Evolutionary conservation across 2,888 invertebrate species (phyloP), one percentile per base, ranked within the genome.

Genomic region (Sclerodermus sp.): DNA sequence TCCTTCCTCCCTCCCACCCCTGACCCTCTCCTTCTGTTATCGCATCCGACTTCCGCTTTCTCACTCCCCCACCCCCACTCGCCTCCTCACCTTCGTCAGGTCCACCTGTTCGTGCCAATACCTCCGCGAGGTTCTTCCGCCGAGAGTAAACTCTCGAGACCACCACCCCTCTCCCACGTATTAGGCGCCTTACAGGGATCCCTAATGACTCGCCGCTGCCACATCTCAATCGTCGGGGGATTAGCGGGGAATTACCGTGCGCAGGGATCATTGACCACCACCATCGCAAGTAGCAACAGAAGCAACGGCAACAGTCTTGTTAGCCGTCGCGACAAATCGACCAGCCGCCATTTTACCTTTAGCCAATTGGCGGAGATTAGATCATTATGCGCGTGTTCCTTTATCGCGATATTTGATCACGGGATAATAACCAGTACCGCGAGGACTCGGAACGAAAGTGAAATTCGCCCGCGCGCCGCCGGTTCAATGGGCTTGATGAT

Each of bases 341-440:
- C n/a, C n/a, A n/a, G n/a, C n/a, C n/a, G n/a, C n/a, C n/a, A n/a
- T n/a, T n/a, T n/a, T n/a, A 36, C n/a, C 14, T 8, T 13, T n/a
- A 13, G 5, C 6, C 47, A 58, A 58, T 58, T 58, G 58, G 49
- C 45, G 31, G 9, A 46, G 45, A 47, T 58, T 49, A 58, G 45
- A 12, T 34, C 38, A 36, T 43, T 47, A 47, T 49, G 31, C 30
- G 30, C 30, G n/a, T n/a, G n/a, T n/a, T n/a, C n/a, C n/a, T n/a
- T n/a, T 34, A 12, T 14, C 34, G 14, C 34, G n/a, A 6, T 13
- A 14, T 4, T 4, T 12, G 3, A 14, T 34, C n/a, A n/a, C n/a
- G n/a, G n/a, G n/a, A n/a, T n/a, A n/a, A 9, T 31, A 12, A 31
- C 31, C 8, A 31, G 31, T 31, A 12, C 12, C 31, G 31, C 8